Percentiles rank a stretch among this genome's conserved stretches.
Evolutionary conservation across 1,140 invertebrate species (phyloP).

Genomic region (Choristoneura fumiferana): DNA sequence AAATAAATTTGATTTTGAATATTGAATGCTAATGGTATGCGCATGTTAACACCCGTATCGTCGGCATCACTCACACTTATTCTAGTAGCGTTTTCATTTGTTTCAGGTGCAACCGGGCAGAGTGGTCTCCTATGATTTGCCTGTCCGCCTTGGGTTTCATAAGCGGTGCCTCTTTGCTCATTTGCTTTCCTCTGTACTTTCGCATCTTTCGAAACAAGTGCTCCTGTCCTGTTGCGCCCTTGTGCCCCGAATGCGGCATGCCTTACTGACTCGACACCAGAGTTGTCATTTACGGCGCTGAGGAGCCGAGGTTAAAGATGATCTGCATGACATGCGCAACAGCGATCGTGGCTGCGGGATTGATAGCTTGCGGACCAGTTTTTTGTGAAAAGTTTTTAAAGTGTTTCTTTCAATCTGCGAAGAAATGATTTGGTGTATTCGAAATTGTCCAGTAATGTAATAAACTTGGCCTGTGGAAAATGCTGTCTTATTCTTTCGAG

Average conservation of each 20-base stretch:
- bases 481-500: no score
- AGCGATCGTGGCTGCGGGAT: slow-evolving; percentile 36
- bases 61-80: no score
- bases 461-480: neutral
- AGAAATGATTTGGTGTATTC: no score
- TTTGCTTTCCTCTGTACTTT: no score
- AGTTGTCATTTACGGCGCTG: neutral
- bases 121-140: slow-evolving; percentile 1
- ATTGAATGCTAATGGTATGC: no score
- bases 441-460: neutral
- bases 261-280: neutral
- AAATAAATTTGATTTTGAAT: no score
- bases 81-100: neutral
- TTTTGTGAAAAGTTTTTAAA: slow-evolving; percentile 35
- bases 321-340: slow-evolving; percentile 44
- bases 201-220: neutral
- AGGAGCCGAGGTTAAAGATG: slow-evolving; percentile 30
- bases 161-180: no score
- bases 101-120: neutral
- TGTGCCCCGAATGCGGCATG: slow-evolving; percentile 14
- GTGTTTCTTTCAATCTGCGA: neutral
- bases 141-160: neutral
- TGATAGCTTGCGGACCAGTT: slow-evolving; percentile 39
- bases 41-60: no score
- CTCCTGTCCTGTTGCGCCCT: neutral